Evolutionary conservation across 2,888 invertebrate species (phyloP), one percentile per base, ranked within the genome.

Genomic region (Megamerina dolium): DNA sequence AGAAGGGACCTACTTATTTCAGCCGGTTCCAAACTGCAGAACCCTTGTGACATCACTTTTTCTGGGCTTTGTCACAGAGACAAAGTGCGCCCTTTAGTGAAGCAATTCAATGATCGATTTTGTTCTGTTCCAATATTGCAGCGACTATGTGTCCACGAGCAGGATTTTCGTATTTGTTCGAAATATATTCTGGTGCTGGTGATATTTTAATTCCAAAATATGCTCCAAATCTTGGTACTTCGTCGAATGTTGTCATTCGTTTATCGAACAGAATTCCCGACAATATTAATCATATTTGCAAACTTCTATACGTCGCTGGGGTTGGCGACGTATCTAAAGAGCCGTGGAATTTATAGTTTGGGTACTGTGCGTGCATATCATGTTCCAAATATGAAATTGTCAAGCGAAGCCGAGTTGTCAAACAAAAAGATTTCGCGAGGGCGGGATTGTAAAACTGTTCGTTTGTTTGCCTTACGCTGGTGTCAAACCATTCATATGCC

Each of bases 131-230:
- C n/a, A n/a, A n/a, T n/a, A n/a, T n/a, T n/a, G n/a, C n/a, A n/a
- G n/a, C n/a, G n/a, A n/a, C n/a, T n/a, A n/a, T n/a, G n/a, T n/a
- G n/a, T n/a, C n/a, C n/a, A n/a, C n/a, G n/a, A n/a, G n/a, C n/a
- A n/a, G n/a, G n/a, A n/a, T n/a, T n/a, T n/a, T n/a, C n/a, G n/a
- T n/a, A n/a, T n/a, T n/a, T 29, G 2, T 41, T 41, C 17, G 35
- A 46, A 36, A 43, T 42, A 17, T 36, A 42, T 38, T 29, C 33
- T 30, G 41, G 41, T 10, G 38, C 37, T 35, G 46, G 21, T 13
- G 41, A 41, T 36, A 41, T 42, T 31, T 30, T 41, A 2, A 18
- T 46, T 18, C 30, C 21, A 5, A 16, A 36, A 12, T 20, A 32
- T 16, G 9, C 14, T 19, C 32, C 45, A n/a, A 31, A 40, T 36